Percentiles rank a stretch among this genome's conserved stretches.
phyloP scores from a whole-genome alignment of 2,888 invertebrate genomes.

The Daptonema setosum region DNA sequence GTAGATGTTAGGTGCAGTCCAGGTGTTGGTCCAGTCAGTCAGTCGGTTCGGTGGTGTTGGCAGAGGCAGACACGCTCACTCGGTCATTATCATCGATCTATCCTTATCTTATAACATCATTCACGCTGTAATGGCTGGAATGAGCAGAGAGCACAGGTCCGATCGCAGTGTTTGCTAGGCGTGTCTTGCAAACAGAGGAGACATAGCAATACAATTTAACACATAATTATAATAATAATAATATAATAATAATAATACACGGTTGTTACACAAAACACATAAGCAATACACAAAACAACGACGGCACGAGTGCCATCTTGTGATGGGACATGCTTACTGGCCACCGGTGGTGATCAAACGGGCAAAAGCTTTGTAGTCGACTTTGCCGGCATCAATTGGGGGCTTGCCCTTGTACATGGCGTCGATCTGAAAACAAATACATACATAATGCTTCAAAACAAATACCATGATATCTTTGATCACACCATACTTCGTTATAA shows the following conservation, averaged over 20 bases:
- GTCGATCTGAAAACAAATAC: constrained; percentile 4
- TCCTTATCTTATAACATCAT: neutral
- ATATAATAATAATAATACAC: too few species aligned
- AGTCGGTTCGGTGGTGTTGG: too few species aligned
- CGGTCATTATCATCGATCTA: neutral
- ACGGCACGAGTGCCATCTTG: too few species aligned
- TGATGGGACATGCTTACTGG: too few species aligned
- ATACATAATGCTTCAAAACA: too few species aligned
- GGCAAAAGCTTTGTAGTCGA: constrained; percentile 35
- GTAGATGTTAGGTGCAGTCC: neutral
- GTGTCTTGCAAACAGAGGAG: neutral
- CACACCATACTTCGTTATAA: too few species aligned
- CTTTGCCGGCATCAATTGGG: constrained; percentile 32
- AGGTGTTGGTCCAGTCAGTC: too few species aligned
- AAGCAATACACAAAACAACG: too few species aligned
- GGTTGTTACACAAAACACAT: too few species aligned
- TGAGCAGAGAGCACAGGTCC: neutral
- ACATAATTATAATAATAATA: too few species aligned
- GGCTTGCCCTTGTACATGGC: constrained; percentile 20
- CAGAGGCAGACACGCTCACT: neutral
- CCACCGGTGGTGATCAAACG: constrained; percentile 35
- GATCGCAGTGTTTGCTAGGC: neutral
- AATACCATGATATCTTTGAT: too few species aligned
- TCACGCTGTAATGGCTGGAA: neutral
- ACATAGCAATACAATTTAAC: neutral